These are phyloP conservation scores for Cirrhinus molitorella DNA, from an alignment of 2,797 vertebrate species.

Conservation along the genomic window DNA sequence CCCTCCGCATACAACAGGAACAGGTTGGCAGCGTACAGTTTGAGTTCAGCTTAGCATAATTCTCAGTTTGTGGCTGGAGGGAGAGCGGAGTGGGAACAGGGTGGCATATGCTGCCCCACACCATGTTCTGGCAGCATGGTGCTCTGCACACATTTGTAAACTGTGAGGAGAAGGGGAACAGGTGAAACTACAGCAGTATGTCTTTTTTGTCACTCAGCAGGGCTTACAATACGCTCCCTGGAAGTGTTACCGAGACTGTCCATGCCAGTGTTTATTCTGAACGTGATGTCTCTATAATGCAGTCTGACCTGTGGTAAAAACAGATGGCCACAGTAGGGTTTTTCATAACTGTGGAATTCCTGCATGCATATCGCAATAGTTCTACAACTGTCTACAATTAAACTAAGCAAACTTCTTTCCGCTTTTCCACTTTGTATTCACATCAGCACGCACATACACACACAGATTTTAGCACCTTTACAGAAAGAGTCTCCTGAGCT, in stretches of 20 bases:
- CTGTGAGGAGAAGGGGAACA: conserved; percentile 47
- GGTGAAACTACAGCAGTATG: conserved; percentile 53
- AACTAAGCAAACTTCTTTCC: background rate
- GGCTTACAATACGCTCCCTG: background rate
- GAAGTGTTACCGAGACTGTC: background rate
- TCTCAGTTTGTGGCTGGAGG: background rate
- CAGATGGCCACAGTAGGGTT: background rate
- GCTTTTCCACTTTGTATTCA: conserved; percentile 17
- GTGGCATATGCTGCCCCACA: conserved; percentile 53
- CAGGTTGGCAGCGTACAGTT: background rate
- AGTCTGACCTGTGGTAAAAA: conserved; percentile 27
- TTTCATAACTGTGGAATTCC: background rate
- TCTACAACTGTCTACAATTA: background rate
- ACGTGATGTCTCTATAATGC: conserved; percentile 20
- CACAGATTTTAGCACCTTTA: conserved; percentile 37
- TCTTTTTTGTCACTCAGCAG: conserved; percentile 34
- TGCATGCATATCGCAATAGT: background rate
- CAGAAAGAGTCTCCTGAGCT: conserved; percentile 45
- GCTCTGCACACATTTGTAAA: conserved; percentile 40
- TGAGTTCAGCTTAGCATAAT: conserved; percentile 20
- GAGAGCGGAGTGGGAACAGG: background rate
- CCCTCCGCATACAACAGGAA: background rate
- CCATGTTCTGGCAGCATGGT: conserved; percentile 31
- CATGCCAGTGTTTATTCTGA: conserved; percentile 5
- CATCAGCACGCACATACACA: conserved; percentile 3